phyloP scores from a whole-genome alignment of 2,113 vertebrate genomes.

The Callorhinus ursinus region DNA sequence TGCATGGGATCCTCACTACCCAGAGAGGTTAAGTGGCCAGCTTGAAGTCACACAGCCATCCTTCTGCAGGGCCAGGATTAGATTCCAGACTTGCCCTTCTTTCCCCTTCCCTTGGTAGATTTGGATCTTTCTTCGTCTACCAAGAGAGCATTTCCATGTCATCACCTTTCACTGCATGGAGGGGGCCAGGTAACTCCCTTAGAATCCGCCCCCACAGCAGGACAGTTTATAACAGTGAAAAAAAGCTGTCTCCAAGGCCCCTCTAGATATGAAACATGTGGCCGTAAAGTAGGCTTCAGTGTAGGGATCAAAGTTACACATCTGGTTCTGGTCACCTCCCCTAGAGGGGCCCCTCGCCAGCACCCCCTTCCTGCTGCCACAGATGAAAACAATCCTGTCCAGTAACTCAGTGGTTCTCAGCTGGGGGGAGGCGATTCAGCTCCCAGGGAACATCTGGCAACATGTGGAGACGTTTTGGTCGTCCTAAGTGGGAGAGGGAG shows the following conservation, averaged over 20 bases:
- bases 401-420: background rate
- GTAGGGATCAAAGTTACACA: background rate
- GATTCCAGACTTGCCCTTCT: no score
- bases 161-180: background rate
- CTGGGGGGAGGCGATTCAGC: accelerated
- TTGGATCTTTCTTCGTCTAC: background rate
- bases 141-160: background rate
- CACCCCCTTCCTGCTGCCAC: background rate
- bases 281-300: background rate
- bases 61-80: background rate
- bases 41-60: background rate
- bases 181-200: background rate
- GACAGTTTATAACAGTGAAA: background rate
- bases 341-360: background rate
- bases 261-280: background rate
- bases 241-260: background rate
- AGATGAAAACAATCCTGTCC: conserved; percentile 51
- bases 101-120: background rate
- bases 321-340: conserved; percentile 20
- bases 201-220: background rate
- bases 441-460: background rate
- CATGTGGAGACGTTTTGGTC: background rate
- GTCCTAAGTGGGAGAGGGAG: background rate
- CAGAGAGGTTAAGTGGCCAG: background rate
- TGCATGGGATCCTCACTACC: background rate